Percentiles rank a stretch among this genome's conserved stretches.
Conservation (phyloP, 2,113 vertebrate species). For the Arvicanthis niloticus region DNA sequence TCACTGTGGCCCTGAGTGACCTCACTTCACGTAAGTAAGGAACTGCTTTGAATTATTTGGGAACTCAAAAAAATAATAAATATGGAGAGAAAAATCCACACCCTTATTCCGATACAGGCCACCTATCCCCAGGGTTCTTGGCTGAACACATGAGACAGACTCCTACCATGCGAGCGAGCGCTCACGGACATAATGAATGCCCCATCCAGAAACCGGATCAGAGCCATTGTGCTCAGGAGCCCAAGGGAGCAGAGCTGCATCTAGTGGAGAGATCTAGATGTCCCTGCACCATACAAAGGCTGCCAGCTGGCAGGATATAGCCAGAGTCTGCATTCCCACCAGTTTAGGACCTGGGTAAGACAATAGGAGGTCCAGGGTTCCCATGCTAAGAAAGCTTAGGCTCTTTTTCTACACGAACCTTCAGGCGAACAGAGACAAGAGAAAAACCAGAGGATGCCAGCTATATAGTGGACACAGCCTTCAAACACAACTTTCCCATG, state of each 20-base stretch:
- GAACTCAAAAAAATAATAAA: not conserved
- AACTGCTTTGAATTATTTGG: not conserved
- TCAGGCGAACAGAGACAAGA: not conserved
- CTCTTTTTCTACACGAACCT: not conserved
- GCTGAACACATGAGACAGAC: not conserved
- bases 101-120: not conserved
- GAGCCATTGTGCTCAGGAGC: constrained; percentile 55
- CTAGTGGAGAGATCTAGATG: constrained; percentile 20
- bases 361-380: not conserved
- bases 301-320: constrained; percentile 58
- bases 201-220: constrained; percentile 58
- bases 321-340: constrained; percentile 25
- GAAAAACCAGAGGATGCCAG: not conserved
- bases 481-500: rapidly evolving
- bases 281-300: not conserved
- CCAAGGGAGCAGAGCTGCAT: not conserved
- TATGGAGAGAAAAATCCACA: not conserved
- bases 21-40: rapidly evolving
- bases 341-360: not conserved
- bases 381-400: not conserved
- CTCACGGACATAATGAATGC: not conserved
- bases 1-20: not conserved
- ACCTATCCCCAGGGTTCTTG: not conserved
- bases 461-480: not conserved
- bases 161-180: not conserved